Evolutionary conservation across 2,888 invertebrate species (phyloP).

Genomic region (Chrysina gloriosa): DNA sequence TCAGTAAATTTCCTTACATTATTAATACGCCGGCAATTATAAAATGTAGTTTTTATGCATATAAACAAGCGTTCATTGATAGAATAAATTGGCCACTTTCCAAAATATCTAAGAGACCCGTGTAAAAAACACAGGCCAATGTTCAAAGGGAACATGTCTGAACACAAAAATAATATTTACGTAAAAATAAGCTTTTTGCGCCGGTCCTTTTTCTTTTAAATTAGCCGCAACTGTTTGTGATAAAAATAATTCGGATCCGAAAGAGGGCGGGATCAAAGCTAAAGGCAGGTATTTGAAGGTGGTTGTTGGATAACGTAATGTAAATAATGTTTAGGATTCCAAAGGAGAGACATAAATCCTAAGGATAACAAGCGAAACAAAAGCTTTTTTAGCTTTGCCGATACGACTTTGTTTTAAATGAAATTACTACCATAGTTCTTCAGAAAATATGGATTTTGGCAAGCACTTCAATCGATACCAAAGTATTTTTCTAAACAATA

Average conservation of each 20-base stretch:
- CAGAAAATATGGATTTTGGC: slow-evolving; percentile 32
- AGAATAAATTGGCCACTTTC: slow-evolving; percentile 37
- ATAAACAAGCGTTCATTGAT: slow-evolving; percentile 42
- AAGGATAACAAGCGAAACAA: slow-evolving; percentile 27
- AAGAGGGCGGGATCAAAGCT: slow-evolving; percentile 19
- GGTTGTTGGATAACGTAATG: slow-evolving; percentile 27
- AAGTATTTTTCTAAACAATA: slow-evolving; percentile 32
- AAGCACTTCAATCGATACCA: slow-evolving; percentile 31
- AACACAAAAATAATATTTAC: slow-evolving; percentile 40
- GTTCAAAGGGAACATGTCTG: slow-evolving; percentile 38
- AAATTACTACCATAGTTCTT: slow-evolving; percentile 25
- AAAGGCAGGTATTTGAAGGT: slow-evolving; percentile 33
- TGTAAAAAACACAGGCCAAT: slow-evolving; percentile 34
- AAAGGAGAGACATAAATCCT: slow-evolving; percentile 30
- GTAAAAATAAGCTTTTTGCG: slow-evolving; percentile 33
- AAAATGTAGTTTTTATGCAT: slow-evolving; percentile 32
- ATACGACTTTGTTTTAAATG: slow-evolving; percentile 15
- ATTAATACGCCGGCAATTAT: slow-evolving; percentile 13
- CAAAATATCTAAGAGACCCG: slow-evolving; percentile 35
- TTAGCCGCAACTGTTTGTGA: slow-evolving; percentile 37
- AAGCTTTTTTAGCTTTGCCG: slow-evolving; percentile 2
- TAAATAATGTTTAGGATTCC: slow-evolving; percentile 30
- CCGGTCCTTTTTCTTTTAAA: slow-evolving; percentile 31
- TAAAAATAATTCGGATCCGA: slow-evolving; percentile 26
- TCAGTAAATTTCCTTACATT: slow-evolving; percentile 7